Conservation (phyloP, 2,797 vertebrate genomes). For the Amniataba percoides region DNA sequence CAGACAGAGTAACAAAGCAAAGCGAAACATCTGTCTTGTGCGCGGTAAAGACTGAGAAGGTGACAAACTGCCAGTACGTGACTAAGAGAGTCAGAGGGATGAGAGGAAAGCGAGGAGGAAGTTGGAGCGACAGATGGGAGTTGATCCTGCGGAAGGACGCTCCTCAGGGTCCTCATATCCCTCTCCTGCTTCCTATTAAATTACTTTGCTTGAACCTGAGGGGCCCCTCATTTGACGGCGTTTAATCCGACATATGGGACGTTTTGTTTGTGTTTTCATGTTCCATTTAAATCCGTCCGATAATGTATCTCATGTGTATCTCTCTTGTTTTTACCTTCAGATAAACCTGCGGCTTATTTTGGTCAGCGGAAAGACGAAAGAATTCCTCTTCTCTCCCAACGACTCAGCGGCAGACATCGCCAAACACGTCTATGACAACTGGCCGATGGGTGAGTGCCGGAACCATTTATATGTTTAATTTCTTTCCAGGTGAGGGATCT, state of each 20-base stretch:
- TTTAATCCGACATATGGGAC: conserved; percentile 14
- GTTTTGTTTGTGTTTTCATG: conserved; percentile 2
- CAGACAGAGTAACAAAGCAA: conserved; percentile 4
- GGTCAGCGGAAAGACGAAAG: conserved; percentile 98
- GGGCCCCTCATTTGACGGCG: conserved; percentile 33
- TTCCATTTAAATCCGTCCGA: background rate
- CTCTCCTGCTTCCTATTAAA: conserved; percentile 63
- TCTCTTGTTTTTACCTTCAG: conserved; percentile 77
- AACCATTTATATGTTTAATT: background rate
- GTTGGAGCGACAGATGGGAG: conserved; percentile 54
- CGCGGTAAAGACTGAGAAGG: conserved; percentile 1
- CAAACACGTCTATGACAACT: conserved; percentile 98
- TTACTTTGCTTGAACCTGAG: conserved; percentile 34
- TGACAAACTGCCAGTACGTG: conserved; percentile 1
- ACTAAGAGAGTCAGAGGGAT: conserved; percentile 12
- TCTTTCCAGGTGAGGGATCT: background rate
- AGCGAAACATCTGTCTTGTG: background rate
- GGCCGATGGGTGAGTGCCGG: conserved; percentile 94
- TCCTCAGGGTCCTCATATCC: conserved; percentile 56
- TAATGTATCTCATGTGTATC: background rate
- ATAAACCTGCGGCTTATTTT: conserved; percentile 98
- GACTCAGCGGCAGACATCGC: conserved; percentile 97
- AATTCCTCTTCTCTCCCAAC: conserved; percentile 96
- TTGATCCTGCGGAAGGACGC: conserved; percentile 51
- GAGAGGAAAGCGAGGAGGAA: conserved; percentile 54